Evolutionary conservation across 2,113 vertebrate species (phyloP), one percentile per base, ranked within the genome.

Genomic region (Melanocharis versteri): DNA sequence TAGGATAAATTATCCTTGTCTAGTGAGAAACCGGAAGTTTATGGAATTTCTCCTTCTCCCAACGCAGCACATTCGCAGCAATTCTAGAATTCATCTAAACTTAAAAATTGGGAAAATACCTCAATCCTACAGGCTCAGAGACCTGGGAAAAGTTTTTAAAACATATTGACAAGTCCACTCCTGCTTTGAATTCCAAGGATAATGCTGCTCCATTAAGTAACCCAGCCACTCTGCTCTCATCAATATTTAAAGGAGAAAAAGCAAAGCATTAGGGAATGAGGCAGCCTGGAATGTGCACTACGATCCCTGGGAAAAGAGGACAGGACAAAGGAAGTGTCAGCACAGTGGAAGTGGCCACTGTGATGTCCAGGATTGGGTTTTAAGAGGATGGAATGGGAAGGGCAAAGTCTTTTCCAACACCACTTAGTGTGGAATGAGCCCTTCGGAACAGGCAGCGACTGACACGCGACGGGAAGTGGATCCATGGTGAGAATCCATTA

Each of bases 241-340:
- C 51, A 97, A 96, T 97, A 96, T 97, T 97, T 97, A 31, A 97
- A 82, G 61, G 76, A 62, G 45, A 70, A 91, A 90, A 84, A 77
- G 89, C 60, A 83, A 90, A 91, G 93, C 89, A 90, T 92, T 91
- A 94, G 83, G 84, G 66, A 69, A 71, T 53, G 83, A 39, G 58
- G 84, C 62, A 68, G 54, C 72, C 62, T 3, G 7, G 78, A 72
- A 89, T 48, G 66, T 2, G 31, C 78, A 54, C 62, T 64, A 37
- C 48, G 44, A 70, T 45, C 75, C 33, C 33, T 1, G 3, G 68
- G 83, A 44, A n/a, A 66, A 58, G 37, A 56, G 83, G n/a, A 82
- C 31, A 40, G 78, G 47, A 58, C 47, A 68, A 85, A 76, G 66
- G 70, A 90, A 94, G 54, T 0, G 21, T 92, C 91, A 95, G 72